phyloP scores from a whole-genome alignment of 2,888 invertebrate genomes.

The Nemurella pictetii region DNA sequence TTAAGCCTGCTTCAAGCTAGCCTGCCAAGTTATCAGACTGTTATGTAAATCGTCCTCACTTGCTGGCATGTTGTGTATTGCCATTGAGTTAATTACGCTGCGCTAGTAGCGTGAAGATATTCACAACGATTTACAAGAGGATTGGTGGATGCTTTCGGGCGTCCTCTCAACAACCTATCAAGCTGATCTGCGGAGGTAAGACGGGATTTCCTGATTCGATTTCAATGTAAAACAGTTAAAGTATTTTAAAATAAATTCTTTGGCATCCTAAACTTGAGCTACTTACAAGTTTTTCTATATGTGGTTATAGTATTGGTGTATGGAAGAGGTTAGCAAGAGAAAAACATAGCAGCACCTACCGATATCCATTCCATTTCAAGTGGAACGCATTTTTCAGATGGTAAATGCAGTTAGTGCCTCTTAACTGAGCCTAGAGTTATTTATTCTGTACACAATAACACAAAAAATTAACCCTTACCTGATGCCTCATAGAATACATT shows the following conservation, averaged over 20 bases:
- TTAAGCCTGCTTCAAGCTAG: background rate
- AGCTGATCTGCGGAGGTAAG: constrained; percentile 35
- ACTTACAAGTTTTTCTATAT: background rate
- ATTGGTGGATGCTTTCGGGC: background rate
- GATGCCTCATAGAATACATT: background rate
- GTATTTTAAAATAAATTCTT: constrained; percentile 1
- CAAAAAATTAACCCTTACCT: background rate
- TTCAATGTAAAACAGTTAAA: constrained; percentile 34
- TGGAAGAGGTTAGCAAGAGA: background rate
- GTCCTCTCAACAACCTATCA: background rate
- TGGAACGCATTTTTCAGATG: background rate
- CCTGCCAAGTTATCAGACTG: background rate
- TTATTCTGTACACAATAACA: background rate
- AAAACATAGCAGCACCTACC: constrained; percentile 16
- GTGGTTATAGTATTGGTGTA: background rate
- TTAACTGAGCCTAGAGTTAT: background rate
- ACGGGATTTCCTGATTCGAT: constrained; percentile 36
- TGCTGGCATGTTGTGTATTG: background rate
- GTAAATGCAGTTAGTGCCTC: constrained; percentile 7
- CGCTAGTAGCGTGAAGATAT: constrained; percentile 2
- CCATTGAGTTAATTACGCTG: background rate
- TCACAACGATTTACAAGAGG: background rate
- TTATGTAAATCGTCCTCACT: background rate
- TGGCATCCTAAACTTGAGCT: background rate
- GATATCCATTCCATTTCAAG: constrained; percentile 26